Percentiles rank a stretch among this genome's conserved stretches.
Evolutionary conservation across 2,888 invertebrate species (phyloP).

Genomic region (Drosophila seclusa): DNA sequence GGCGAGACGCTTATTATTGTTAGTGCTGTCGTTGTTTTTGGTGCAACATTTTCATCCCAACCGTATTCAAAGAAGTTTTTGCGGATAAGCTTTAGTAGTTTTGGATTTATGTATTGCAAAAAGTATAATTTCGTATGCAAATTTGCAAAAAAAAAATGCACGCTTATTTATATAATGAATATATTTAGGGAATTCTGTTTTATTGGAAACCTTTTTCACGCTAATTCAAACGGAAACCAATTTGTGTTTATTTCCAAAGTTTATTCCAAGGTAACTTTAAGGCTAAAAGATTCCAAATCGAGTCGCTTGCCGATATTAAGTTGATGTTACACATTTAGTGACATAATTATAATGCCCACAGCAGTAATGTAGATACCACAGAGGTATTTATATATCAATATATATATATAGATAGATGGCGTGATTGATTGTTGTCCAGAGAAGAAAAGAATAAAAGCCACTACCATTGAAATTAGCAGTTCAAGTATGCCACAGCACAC

Average conservation of each 20-base stretch:
- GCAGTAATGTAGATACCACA: conserved; percentile 27
- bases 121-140: conserved; percentile 60
- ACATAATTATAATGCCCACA: neutral
- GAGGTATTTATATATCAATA: conserved; percentile 17
- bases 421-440: conserved; percentile 71
- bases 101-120: conserved; percentile 17
- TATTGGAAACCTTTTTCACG: neutral
- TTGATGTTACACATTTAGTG: conserved; percentile 1
- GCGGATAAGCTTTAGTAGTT: conserved; percentile 63
- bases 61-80: conserved; percentile 54
- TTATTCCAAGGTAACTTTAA: neutral
- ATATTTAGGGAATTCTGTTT: neutral
- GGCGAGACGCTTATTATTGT: conserved; percentile 43
- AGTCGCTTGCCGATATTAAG: neutral
- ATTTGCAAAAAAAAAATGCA: conserved; percentile 29
- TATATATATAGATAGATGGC: conserved; percentile 23
- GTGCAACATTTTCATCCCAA: conserved; percentile 55
- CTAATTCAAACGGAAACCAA: neutral
- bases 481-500: conserved; percentile 41
- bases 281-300: neutral
- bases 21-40: conserved; percentile 35
- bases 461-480: conserved; percentile 56
- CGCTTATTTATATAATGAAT: conserved; percentile 29
- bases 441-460: conserved; percentile 32
- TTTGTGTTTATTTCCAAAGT: neutral